Percentiles rank a stretch among this genome's conserved stretches.
Evolutionary conservation across 2,797 vertebrate species (phyloP).

Genomic region (Pristis pectinata): DNA sequence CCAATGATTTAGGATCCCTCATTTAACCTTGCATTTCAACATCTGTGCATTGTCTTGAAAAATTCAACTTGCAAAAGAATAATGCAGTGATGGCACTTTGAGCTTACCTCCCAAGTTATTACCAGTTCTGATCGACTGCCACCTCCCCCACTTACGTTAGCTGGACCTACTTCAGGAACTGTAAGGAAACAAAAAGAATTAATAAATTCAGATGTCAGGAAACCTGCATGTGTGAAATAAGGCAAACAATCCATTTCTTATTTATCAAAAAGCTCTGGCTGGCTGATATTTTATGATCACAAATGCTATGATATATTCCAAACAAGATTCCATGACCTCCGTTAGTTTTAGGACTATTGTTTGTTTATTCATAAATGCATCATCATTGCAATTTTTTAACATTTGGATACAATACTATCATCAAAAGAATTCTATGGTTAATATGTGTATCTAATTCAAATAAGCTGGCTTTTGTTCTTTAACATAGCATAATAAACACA

Average conservation of each 20-base stretch:
- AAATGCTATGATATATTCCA: neutral
- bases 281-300: neutral
- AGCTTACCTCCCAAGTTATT: constrained; percentile 97
- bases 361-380: neutral
- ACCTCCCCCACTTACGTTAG: constrained; percentile 87
- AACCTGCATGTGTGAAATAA: neutral
- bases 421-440: neutral
- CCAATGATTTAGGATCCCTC: neutral
- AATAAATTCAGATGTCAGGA: neutral
- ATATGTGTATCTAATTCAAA: neutral
- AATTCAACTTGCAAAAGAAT: neutral
- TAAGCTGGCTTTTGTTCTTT: neutral
- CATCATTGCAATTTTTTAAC: neutral
- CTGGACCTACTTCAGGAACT: constrained; percentile 86
- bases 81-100: neutral
- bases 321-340: neutral
- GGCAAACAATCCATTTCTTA: neutral
- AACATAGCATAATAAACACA: neutral
- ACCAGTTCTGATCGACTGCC: constrained; percentile 93
- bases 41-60: neutral
- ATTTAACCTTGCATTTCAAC: neutral
- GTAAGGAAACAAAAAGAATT: constrained; percentile 49
- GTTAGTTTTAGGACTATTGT: neutral
- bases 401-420: neutral
- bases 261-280: neutral